Evolutionary conservation across 2,888 invertebrate species (phyloP).

Genomic region (Dastarcus helophoroides): DNA sequence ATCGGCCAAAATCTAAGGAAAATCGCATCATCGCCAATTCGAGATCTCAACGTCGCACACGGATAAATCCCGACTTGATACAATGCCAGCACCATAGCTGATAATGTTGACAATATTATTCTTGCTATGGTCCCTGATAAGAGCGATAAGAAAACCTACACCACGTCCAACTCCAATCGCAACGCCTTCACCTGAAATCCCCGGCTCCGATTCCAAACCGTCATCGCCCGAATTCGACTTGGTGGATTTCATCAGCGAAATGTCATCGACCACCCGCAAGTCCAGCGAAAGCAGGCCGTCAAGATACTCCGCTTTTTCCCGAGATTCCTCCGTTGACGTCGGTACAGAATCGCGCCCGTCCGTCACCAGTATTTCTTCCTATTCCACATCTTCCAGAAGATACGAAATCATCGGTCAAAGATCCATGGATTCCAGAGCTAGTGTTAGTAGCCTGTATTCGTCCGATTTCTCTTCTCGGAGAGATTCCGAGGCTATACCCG

Average conservation of each 20-base stretch:
- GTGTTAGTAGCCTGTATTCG: conserved; percentile 36
- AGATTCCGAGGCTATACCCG: conserved; percentile 37
- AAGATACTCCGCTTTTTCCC: conserved; percentile 32
- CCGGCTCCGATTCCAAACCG: conserved; percentile 30
- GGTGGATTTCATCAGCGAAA: conserved; percentile 26
- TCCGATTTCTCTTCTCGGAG: conserved; percentile 30
- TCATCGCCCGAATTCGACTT: conserved; percentile 31
- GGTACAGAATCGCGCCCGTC: conserved; percentile 35
- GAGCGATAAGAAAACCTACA: conserved; percentile 39
- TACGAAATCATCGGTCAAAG: conserved; percentile 37
- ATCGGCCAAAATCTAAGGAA: no score
- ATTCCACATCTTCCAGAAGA: conserved; percentile 35
- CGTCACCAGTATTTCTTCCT: conserved; percentile 36
- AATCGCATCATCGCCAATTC: no score
- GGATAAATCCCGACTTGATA: no score
- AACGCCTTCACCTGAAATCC: conserved; percentile 24
- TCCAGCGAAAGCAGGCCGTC: conserved; percentile 27
- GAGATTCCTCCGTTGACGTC: conserved; percentile 36
- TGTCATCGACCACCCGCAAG: conserved; percentile 28
- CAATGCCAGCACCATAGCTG: no score
- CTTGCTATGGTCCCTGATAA: conserved; percentile 51
- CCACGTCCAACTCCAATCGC: conserved; percentile 6
- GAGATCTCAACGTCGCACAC: no score
- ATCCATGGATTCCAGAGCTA: conserved; percentile 36
- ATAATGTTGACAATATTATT: conserved; percentile 51